Evolutionary conservation across 2,888 invertebrate species (phyloP).

Genomic region (Myopa testacea): DNA sequence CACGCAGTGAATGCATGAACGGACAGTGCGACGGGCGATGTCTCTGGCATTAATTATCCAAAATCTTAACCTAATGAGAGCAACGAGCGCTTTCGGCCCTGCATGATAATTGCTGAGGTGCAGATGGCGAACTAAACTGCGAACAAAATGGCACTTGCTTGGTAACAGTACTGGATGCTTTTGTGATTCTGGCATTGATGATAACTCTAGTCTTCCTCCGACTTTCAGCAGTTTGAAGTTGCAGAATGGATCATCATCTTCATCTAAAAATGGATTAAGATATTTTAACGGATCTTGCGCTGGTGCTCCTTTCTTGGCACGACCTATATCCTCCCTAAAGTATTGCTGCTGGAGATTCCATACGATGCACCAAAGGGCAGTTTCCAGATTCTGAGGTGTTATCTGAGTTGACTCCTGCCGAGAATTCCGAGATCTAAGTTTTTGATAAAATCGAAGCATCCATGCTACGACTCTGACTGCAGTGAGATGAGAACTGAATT

Average conservation of each 20-base stretch:
- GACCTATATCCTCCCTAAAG: slow-evolving; percentile 5
- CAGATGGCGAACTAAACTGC: background rate
- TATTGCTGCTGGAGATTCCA: slow-evolving; percentile 18
- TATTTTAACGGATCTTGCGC: background rate
- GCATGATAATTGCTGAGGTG: no score
- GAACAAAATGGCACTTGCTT: slow-evolving; percentile 14
- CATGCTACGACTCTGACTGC: slow-evolving; percentile 1
- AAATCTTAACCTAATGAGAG: slow-evolving; percentile 40
- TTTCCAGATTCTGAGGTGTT: background rate
- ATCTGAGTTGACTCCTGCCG: background rate
- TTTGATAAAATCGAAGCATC: slow-evolving; percentile 13
- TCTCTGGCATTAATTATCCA: slow-evolving; percentile 46
- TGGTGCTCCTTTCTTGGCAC: background rate
- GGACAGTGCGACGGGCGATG: no score
- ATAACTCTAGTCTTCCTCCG: slow-evolving; percentile 19
- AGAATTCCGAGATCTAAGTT: background rate
- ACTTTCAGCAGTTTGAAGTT: slow-evolving; percentile 22
- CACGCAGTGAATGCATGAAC: no score
- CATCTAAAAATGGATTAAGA: slow-evolving; percentile 23
- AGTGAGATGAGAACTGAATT: slow-evolving; percentile 6
- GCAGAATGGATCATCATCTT: no score
- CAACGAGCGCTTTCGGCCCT: no score
- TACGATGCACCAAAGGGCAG: slow-evolving; percentile 16
- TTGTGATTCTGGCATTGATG: slow-evolving; percentile 2
- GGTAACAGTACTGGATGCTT: background rate